Percentiles rank a stretch among this genome's conserved stretches.
These are phyloP conservation scores for Sycophaga agraensis DNA, from an alignment of 1,140 invertebrate genomes.

Conservation along the genomic window DNA sequence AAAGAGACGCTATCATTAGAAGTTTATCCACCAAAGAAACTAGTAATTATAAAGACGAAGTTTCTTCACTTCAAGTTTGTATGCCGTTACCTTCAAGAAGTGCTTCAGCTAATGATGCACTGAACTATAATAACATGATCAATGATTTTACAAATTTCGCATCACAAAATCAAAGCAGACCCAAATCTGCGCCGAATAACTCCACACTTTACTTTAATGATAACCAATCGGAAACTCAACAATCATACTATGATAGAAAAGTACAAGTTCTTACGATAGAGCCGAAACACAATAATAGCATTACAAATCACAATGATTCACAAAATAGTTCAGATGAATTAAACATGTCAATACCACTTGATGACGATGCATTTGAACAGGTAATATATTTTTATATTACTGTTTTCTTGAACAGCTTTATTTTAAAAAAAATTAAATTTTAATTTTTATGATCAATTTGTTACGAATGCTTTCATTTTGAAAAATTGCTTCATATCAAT, in stretches of 20 bases:
- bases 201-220: constrained; percentile 30
- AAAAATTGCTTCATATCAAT: too few species aligned
- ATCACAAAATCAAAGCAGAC: constrained; percentile 21
- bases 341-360: neutral
- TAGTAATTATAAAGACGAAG: constrained; percentile 16
- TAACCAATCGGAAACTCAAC: neutral
- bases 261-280: constrained; percentile 15
- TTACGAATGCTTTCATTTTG: too few species aligned
- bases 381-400: neutral
- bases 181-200: constrained; percentile 41
- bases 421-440: too few species aligned
- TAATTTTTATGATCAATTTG: too few species aligned
- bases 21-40: constrained; percentile 28
- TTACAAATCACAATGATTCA: neutral
- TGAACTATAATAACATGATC: constrained; percentile 1
- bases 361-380: constrained; percentile 13
- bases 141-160: constrained; percentile 18
- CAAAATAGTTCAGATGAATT: neutral
- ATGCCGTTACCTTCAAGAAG: constrained; percentile 36
- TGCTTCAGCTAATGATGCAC: constrained; percentile 41
- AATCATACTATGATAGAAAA: constrained; percentile 3
- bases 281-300: neutral
- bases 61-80: constrained; percentile 23
- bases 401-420: too few species aligned
- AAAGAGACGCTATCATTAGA: constrained; percentile 40